Conservation (phyloP, 2,113 vertebrate species). For the Eonycteris spelaea region DNA sequence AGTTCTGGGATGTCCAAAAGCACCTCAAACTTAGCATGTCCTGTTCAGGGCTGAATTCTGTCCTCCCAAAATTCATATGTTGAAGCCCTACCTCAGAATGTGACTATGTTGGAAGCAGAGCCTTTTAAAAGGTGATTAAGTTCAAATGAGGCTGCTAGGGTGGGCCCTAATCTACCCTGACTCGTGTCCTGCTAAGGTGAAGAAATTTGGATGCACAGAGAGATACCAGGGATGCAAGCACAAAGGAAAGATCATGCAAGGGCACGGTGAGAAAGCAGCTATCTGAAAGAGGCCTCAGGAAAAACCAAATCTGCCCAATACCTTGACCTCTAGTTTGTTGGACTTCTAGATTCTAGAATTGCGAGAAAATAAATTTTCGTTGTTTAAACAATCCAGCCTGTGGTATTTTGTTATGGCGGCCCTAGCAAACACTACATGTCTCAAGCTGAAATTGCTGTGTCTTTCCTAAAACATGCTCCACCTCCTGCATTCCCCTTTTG, state of each 20-base stretch:
- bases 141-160: background rate
- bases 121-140: background rate
- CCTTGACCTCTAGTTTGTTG: background rate
- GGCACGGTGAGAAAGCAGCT: background rate
- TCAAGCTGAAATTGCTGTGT: background rate
- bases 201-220: background rate
- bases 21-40: background rate
- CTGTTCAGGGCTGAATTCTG: background rate
- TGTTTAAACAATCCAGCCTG: background rate
- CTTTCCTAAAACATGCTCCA: background rate
- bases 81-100: background rate
- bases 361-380: background rate
- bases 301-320: background rate
- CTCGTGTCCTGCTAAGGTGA: background rate
- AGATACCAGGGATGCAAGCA: accelerated
- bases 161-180: background rate
- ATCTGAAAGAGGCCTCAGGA: background rate
- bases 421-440: background rate
- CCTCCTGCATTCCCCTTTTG: background rate
- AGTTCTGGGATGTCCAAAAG: background rate
- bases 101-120: background rate
- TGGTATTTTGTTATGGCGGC: background rate
- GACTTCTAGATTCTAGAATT: background rate
- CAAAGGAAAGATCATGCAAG: background rate
- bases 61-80: background rate